Evolutionary conservation across 2,888 invertebrate species (phyloP).

Genomic region (Helleia helle): DNA sequence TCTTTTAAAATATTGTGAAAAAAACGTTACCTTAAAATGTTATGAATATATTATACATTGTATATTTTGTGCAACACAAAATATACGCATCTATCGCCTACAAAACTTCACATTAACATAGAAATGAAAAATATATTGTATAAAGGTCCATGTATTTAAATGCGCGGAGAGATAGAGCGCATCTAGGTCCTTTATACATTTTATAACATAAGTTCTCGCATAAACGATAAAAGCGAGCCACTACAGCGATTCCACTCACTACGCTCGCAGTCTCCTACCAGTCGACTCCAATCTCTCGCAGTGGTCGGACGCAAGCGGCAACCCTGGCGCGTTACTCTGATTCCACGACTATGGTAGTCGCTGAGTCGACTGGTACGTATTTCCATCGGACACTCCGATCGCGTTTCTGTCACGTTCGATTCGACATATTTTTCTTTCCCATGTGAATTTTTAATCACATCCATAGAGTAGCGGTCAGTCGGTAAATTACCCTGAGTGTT

Average conservation of each 20-base stretch:
- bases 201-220: constrained; percentile 7
- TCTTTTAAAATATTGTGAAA: too few species aligned
- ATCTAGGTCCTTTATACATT: neutral
- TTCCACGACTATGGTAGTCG: constrained; percentile 39
- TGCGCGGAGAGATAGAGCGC: neutral
- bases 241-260: constrained; percentile 15
- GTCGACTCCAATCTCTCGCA: constrained; percentile 21
- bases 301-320: constrained; percentile 26
- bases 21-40: too few species aligned
- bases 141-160: neutral
- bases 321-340: constrained; percentile 39
- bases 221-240: constrained; percentile 10
- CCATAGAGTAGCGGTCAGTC: constrained; percentile 19
- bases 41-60: too few species aligned
- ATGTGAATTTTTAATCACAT: constrained; percentile 43
- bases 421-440: constrained; percentile 34
- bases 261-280: constrained; percentile 25
- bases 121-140: neutral
- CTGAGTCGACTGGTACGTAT: constrained; percentile 33
- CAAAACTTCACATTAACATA: too few species aligned
- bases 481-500: constrained; percentile 25
- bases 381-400: neutral
- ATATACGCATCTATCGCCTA: too few species aligned
- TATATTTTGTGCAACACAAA: too few species aligned
- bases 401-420: constrained; percentile 10